Conservation (phyloP, 2,888 invertebrate genomes). For the Drosophila nr. fundita region DNA sequence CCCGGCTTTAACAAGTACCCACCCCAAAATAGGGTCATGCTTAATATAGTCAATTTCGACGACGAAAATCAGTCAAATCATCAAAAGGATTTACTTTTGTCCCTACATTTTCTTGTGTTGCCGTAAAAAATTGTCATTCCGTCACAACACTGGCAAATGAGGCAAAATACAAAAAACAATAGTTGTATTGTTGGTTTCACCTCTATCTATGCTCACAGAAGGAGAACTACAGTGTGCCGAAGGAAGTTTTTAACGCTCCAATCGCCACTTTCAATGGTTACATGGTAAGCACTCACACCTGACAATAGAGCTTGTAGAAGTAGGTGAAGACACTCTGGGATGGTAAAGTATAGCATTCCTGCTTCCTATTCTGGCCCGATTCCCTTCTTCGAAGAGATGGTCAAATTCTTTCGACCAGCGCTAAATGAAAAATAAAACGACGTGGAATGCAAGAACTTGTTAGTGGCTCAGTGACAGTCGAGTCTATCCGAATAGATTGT, state of each 20-base stretch:
- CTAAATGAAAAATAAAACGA: too few species aligned
- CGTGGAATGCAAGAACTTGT: too few species aligned
- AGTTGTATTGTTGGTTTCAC: neutral
- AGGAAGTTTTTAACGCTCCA: neutral
- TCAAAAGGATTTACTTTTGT: too few species aligned
- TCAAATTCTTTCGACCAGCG: neutral
- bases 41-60: neutral
- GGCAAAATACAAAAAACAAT: neutral
- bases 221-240: neutral
- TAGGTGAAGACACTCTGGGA: neutral
- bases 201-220: neutral
- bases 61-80: too few species aligned
- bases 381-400: neutral
- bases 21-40: neutral
- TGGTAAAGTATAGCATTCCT: neutral
- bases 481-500: too few species aligned
- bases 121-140: accelerated
- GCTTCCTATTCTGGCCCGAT: neutral
- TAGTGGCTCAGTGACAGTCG: too few species aligned
- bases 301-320: neutral
- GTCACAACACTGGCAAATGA: neutral
- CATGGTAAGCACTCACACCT: neutral
- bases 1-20: neutral
- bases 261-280: neutral
- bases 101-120: neutral